Percentiles rank a stretch among this genome's conserved stretches.
Conservation (phyloP, 1,140 invertebrate genomes). For the Drosophila nigromelanica region DNA sequence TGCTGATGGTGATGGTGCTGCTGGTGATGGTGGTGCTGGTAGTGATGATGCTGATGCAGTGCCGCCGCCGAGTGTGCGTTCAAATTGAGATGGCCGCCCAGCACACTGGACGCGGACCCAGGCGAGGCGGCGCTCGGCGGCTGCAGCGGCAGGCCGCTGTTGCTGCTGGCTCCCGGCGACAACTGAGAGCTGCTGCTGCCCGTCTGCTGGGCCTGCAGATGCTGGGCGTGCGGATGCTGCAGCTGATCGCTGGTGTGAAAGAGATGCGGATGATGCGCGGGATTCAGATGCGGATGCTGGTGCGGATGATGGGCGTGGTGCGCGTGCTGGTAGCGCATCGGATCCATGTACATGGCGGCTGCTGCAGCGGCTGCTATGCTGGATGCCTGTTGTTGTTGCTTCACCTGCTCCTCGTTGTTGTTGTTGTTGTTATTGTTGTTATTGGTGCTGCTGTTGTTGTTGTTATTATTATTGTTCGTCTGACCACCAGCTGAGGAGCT, state of each 20-base stretch:
- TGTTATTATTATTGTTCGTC: conserved; percentile 75
- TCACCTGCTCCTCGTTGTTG: conserved; percentile 67
- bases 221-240: conserved; percentile 74
- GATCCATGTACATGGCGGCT: conserved; percentile 84
- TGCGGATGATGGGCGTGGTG: conserved; percentile 79
- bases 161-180: conserved; percentile 72
- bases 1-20: conserved; percentile 82
- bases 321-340: conserved; percentile 82
- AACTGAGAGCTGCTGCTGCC: conserved; percentile 69
- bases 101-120: conserved; percentile 66
- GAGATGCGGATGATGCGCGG: conserved; percentile 83
- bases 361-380: conserved; percentile 83
- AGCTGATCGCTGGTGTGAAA: conserved; percentile 82
- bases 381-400: conserved; percentile 75
- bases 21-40: conserved; percentile 79
- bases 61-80: conserved; percentile 65
- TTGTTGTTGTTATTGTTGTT: conserved; percentile 68
- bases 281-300: conserved; percentile 82
- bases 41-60: conserved; percentile 77
- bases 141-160: conserved; percentile 67
- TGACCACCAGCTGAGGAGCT: conserved; percentile 64
- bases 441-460: conserved; percentile 54
- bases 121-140: conserved; percentile 73
- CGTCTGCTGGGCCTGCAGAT: conserved; percentile 49
- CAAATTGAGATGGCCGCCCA: conserved; percentile 66